phyloP scores from a whole-genome alignment of 2,888 invertebrate species.

The Rhamphomyia laevipes region DNA sequence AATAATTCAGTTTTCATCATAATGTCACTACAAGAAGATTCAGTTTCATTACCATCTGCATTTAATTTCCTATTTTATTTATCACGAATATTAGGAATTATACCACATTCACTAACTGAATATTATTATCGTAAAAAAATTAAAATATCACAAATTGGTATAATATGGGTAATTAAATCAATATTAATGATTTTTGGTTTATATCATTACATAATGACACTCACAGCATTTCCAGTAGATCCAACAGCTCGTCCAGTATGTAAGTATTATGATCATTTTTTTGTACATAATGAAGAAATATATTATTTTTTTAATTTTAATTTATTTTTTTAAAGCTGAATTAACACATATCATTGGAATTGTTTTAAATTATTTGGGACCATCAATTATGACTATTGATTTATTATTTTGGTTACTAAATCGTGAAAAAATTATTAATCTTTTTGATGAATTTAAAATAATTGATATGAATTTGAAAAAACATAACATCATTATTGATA shows the following conservation, averaged over 20 bases:
- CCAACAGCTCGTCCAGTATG: not conserved
- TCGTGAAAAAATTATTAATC: slow-evolving; percentile 25
- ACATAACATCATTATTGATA: slow-evolving; percentile 28
- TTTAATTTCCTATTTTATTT: slow-evolving; percentile 8
- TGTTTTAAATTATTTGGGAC: slow-evolving; percentile 34
- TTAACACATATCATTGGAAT: slow-evolving; percentile 35
- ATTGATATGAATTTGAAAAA: slow-evolving; percentile 30
- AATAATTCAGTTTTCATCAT: no score
- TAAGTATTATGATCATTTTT: not conserved
- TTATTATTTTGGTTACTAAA: slow-evolving; percentile 30
- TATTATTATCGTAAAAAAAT: slow-evolving; percentile 8
- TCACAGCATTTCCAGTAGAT: not conserved
- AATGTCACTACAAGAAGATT: no score
- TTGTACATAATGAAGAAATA: not conserved
- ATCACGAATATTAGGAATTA: slow-evolving; percentile 10
- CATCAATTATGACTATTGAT: slow-evolving; percentile 35
- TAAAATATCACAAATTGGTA: slow-evolving; percentile 7
- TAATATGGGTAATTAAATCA: slow-evolving; percentile 2
- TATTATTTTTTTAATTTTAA: not conserved
- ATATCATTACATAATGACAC: slow-evolving; percentile 7
- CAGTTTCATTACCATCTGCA: not conserved
- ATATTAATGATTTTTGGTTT: slow-evolving; percentile 1
- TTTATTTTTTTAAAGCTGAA: slow-evolving; percentile 23
- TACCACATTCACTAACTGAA: slow-evolving; percentile 8
- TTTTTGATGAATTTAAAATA: slow-evolving; percentile 29